Base-by-base conservation (phyloP, 2,888 invertebrate species). In the Heliconius sara region DNA sequence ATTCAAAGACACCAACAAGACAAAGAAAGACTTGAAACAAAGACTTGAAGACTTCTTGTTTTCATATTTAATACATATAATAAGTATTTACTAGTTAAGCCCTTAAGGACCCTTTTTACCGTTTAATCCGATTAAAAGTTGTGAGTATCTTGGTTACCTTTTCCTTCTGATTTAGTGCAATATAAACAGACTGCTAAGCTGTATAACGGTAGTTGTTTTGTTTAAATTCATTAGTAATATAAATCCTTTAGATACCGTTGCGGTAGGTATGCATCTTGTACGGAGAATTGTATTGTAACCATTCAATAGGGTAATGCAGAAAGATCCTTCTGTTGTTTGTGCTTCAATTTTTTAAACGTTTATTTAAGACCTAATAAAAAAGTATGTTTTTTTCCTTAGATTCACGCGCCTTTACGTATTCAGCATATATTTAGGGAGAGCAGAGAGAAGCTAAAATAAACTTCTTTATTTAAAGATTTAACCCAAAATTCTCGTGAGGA, bases 111-210 rank as follows among this genome's bases (percentile, higher is more conserved):
- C 39, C 57, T 72, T 30, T n/a, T 34, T 60, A 39, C n/a, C 73
- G 60, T 16, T 9, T 60, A 73, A 60, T 73, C 73, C 73, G 73
- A 60, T 73, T 60, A 73, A 34, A n/a, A 25, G 34, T 34, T n/a
- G 34, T 22, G 30, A 1, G 22, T 60, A 60, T 30, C n/a, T n/a
- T 30, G 13, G 30, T 57, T 34, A 34, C 13, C 34, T 27, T 43
- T 57, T 16, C 22, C 30, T 52, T 72, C 57, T 30, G n/a, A 57
- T 60, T 73, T 60, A 73, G 73, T 73, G 39, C 73, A 73, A 73
- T 73, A 73, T 60, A 73, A 60, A 73, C 39, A 73, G 16, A 16
- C 6, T 30, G 52, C 30, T 73, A 60, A 73, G 34, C 60, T 73
- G 73, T n/a, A 60, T 73, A 60, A 73, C 1, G 9, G 7, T 72